Base-by-base conservation (phyloP, 2,888 invertebrate genomes). In the Theretra japonica region DNA sequence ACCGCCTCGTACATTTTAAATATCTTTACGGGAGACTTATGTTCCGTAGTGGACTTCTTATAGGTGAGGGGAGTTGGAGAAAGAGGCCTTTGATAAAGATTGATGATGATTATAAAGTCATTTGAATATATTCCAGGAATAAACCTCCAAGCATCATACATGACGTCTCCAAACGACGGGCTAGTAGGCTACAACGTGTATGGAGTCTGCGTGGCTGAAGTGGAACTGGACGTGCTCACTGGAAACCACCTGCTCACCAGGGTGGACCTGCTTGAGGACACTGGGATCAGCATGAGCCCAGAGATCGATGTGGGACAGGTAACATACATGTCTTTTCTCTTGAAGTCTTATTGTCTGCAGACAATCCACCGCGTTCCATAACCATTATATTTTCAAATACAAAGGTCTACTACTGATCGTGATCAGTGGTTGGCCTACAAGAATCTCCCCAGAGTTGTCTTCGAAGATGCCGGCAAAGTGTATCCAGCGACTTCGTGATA, bases 161-260 rank as follows among this genome's bases (percentile, higher is more conserved):
- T 95, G 92, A 87, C 82, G 69, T 90, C 90, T 2, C 76, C 81
- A 0, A 73, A 80, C 23, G 94, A 95, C 73, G 71, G 79, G 0
- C 79, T 91, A 0, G 73, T 75, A 19, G 79, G 74, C 69, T 97
- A 97, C 82, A 80, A 83, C 2, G 94, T 96, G 60, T 96, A 96
- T 83, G 97, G 96, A 6, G 93, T 95, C 0, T 93, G 95, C 68
- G 92, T 95, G 0, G 87, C 94, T 0, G 97, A 97, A 86, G 95
- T 97, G 0, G 96, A 97, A 81, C 84, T 97, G 0, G 97, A 97
- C 81, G 90, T 96, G 7, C 87, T 97, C 60, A 97, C 97, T 0
- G 97, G 97, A 0, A 95, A 95, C 78, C 95, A 96, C 76, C 85
- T 95, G 72, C 81, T 96, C 48, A 81, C 83, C 0, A 88, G 96